A percentile compares a stretch with the other conserved stretches of the same genome.
Evolutionary conservation across 2,888 invertebrate genomes (phyloP).

Genomic region (Limnephilus auricula): DNA sequence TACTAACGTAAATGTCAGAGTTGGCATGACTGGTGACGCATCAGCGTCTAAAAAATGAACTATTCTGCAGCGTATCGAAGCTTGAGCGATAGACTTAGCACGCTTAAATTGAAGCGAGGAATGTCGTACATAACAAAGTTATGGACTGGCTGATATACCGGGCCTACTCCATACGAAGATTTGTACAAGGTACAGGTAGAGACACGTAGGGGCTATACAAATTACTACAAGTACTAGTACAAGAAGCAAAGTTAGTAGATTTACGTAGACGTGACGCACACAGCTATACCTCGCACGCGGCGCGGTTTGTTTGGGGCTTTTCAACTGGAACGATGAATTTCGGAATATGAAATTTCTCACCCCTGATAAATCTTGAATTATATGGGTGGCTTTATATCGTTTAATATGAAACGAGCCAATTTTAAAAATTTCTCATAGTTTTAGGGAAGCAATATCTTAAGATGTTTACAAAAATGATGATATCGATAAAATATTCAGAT

Average conservation of each 20-base stretch:
- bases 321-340: constrained; percentile 7
- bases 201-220: background rate
- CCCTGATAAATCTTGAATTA: constrained; percentile 4
- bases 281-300: background rate
- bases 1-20: no score
- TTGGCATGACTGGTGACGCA: no score
- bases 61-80: no score
- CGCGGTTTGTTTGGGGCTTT: background rate
- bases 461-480: background rate
- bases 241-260: background rate
- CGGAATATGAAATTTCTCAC: background rate
- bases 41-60: no score
- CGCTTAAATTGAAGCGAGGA: no score
- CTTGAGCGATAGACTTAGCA: no score
- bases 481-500: no score
- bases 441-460: background rate
- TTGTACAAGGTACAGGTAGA: background rate
- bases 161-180: no score
- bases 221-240: background rate
- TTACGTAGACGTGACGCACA: background rate
- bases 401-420: background rate
- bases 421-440: background rate
- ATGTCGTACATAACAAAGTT: no score
- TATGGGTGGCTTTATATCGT: background rate
- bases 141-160: no score